Percentiles rank a stretch among this genome's conserved stretches.
Evolutionary conservation across 2,113 vertebrate genomes (phyloP).

Genomic region (Pipra filicauda): DNA sequence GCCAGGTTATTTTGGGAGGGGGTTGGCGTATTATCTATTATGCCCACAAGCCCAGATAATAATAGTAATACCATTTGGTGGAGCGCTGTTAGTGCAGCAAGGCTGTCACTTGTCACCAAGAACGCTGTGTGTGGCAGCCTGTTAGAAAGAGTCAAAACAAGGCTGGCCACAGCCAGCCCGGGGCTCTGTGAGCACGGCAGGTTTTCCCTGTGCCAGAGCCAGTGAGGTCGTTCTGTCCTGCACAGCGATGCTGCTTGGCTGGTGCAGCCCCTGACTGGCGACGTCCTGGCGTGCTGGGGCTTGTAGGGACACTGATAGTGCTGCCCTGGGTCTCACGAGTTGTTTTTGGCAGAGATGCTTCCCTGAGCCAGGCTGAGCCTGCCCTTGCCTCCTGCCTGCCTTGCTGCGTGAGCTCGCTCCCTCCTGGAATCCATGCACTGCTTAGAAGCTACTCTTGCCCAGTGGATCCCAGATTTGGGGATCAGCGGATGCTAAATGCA

Average conservation of each 20-base stretch:
- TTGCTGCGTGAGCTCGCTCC: not conserved
- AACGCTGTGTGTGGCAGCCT: not conserved
- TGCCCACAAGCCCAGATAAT: not conserved
- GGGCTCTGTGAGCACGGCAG: not conserved
- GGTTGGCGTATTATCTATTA: not conserved
- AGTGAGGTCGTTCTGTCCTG: not conserved
- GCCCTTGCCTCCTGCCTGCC: not conserved
- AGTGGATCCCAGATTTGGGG: not conserved
- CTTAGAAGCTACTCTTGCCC: not conserved
- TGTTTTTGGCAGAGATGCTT: not conserved
- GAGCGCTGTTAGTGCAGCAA: not conserved
- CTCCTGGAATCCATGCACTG: fast-evolving
- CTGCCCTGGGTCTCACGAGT: not conserved
- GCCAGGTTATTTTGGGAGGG: not conserved
- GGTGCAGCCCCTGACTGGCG: fast-evolving
- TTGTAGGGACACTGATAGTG: not conserved
- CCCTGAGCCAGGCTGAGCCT: not conserved
- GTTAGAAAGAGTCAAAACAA: not conserved
- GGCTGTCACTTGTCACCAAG: slow-evolving; percentile 5
- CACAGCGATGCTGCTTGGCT: not conserved
- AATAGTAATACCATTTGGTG: not conserved
- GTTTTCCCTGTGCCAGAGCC: not conserved
- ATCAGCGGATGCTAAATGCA: not conserved
- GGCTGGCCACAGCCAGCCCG: not conserved
- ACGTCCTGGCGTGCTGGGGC: not conserved